Base-by-base conservation (phyloP, 2,113 vertebrate species). In the Machaerirhynchus nigripectus region DNA sequence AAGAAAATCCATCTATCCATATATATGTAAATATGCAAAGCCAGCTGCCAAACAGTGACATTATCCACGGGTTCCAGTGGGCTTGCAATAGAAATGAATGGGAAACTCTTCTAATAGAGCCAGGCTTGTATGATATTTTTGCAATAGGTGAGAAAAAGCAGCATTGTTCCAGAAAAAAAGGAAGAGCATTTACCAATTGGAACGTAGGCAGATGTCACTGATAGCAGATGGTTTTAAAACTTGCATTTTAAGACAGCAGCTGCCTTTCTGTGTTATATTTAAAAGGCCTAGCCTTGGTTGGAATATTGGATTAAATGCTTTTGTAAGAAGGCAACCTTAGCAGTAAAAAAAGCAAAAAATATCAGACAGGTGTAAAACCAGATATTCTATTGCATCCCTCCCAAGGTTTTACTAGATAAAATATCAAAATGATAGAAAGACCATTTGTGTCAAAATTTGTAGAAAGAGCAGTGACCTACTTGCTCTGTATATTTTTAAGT, bases 161-260 rank as follows among this genome's bases (percentile, higher is more conserved):
- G 30, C 49, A 76, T 35, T 21, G 0, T 69, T 95, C 70, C 57
- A 57, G 64, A 56, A 52, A 90, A 75, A 86, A 84, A 68, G 22
- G 52, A 91, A 95, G 75, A 89, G 23, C 42, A 73, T 92, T 93
- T 95, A 89, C 69, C 91, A 91, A 3, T 57, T 79, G 87, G 70
- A 96, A 85, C 57, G 69, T 0, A 9, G 74, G 40, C 77, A 94
- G 81, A 87, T 95, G 87, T 68, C 87, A 56, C 53, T 64, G 78
- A 89, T 75, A 91, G 61, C 93, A 94, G 87, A 89, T 85, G 84
- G 84, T 85, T 96, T 96, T 89, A 83, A 91, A 96, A 94, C 59
- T 83, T 0, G 0, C 26, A 35, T 76, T 82, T 95, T 89, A 91
- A 93, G 78, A 53, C n/a, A 89, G 91, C 67, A 93, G 74, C 89